Evolutionary conservation across 2,113 vertebrate genomes (phyloP), one percentile per base, ranked within the genome.

Genomic region (Rynchops niger): DNA sequence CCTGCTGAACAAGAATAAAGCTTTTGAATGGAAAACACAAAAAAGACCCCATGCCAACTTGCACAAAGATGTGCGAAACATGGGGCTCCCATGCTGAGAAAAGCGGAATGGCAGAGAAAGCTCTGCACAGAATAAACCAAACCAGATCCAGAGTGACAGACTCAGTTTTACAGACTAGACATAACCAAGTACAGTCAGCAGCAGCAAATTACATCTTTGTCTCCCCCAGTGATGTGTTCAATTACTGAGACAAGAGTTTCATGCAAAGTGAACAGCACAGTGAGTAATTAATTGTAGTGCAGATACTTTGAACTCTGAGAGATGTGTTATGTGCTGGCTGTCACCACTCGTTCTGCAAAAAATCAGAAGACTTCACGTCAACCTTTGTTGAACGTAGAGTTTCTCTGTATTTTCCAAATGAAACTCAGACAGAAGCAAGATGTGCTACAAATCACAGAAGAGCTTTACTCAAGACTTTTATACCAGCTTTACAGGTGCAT

Each of bases 271-370:
- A 97, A 74, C 84, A 95, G 52, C 70, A 83, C 63, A 79, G 65
- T 61, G 81, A 93, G 84, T 92, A 97, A 96, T 87, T 95, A 96
- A 96, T 77, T 94, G 77, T 72, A 71, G 63, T 47, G 36, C 61
- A 95, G 72, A 95, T 26, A 82, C 77, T 96, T 93, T 87, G 86
- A 94, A 93, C 84, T 69, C 81, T 42, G 52, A 93, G 59, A 95
- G 26, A 55, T 72, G 11, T 42, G 38, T 78, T 81, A 65, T 45
- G 71, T 93, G 93, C 89, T 15, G 45, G 43, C 76, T 95, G 89
- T 90, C 91, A 92, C 69, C 38, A 80, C 71, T 92, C 18, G 0
- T 88, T 93, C 65, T 63, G 38, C 34, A 88, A 83, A 83, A 94
- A 88, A 53, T 73, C 32, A 76, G 70, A 89, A 58, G 50, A 88